Percentiles rank a stretch among this genome's conserved stretches.
These are phyloP conservation scores for Axinella damicornis DNA, from an alignment of 37 sponge, comb jelly and placozoan species.

Conservation along the genomic window DNA sequence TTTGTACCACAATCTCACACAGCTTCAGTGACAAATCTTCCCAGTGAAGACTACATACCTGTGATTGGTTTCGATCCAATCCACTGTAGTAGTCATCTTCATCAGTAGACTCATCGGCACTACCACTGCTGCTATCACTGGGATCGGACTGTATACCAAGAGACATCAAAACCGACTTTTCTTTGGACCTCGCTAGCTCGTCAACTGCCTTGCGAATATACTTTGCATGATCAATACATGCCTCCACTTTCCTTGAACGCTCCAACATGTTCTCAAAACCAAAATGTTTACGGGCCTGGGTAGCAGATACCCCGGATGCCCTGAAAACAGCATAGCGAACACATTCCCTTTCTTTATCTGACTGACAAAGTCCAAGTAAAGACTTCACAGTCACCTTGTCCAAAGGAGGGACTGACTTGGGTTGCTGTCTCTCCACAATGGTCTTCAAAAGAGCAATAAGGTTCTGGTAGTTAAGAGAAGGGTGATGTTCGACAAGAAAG, in stretches of 20 bases:
- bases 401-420: too few relatives aligned
- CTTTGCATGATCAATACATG: background rate
- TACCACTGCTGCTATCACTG: background rate
- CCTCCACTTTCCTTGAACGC: background rate
- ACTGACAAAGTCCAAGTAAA: too few relatives aligned
- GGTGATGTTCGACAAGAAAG: too few relatives aligned
- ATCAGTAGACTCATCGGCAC: background rate
- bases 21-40: too few relatives aligned
- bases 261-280: slow-evolving; percentile 6
- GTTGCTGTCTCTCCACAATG: too few relatives aligned
- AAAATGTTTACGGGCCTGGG: background rate
- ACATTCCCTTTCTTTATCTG: slow-evolving; percentile 30
- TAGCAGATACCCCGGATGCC: slow-evolving; percentile 11
- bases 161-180: background rate
- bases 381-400: too few relatives aligned
- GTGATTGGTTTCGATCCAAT: too few relatives aligned
- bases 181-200: background rate
- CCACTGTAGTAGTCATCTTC: too few relatives aligned
- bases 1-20: too few relatives aligned
- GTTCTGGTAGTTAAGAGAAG: too few relatives aligned
- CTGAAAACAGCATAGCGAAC: slow-evolving; percentile 21
- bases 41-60: too few relatives aligned
- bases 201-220: slow-evolving; percentile 4
- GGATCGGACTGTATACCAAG: background rate
- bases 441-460: too few relatives aligned